Base-by-base conservation (phyloP, 23 tunicate genomes). In the Halocynthia roretzi region DNA sequence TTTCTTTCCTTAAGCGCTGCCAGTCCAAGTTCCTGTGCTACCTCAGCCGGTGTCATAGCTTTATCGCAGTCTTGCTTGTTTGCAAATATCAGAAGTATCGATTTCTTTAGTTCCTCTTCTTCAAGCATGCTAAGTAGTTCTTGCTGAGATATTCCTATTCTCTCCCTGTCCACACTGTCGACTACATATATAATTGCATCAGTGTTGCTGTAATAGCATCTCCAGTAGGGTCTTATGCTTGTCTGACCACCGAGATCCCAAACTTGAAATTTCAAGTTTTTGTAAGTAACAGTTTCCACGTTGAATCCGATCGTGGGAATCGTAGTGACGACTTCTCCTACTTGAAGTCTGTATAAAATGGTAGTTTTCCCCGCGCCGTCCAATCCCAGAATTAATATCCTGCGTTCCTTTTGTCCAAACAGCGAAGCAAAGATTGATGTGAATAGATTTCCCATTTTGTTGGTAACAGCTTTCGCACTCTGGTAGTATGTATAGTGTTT, bases 231-330 rank as follows among this genome's bases (percentile, higher is more conserved):
- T 44, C 99, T 63, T 61, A 96, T 96, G 57, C 93, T 85, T 51
- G 99, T 96, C 69, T 96, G 99, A 5, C 99, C 99, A 31, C 99
- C 99, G 50, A 96, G 80, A 83, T 96, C 99, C 99, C 99, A 96
- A 22, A 96, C 99, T 83, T 96, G 99, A 83, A 96, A 96, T 71
- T 96, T 96, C 51, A 96, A 69, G 72, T 96, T 96, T 76, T 96
- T 90, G 84, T 90, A 96, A 10, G 81, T 78, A 54, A 96, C 84
- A 0, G 99, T 96, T 78, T 96, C 99, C 9, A 96, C 99, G 58
- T 96, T 96, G 76, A 96, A 96, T 31, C 99, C 99, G 61, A 96
- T 96, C 23, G 99, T 96, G 0, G 99, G 99, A 75, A 96, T 96
- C 5, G 99, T 96, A 60, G 99, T 96, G 11, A 96, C 99, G 51